These are phyloP conservation scores for Hyperoplus lanceolatus DNA, from an alignment of 2,797 vertebrate species.

Conservation along the genomic window DNA sequence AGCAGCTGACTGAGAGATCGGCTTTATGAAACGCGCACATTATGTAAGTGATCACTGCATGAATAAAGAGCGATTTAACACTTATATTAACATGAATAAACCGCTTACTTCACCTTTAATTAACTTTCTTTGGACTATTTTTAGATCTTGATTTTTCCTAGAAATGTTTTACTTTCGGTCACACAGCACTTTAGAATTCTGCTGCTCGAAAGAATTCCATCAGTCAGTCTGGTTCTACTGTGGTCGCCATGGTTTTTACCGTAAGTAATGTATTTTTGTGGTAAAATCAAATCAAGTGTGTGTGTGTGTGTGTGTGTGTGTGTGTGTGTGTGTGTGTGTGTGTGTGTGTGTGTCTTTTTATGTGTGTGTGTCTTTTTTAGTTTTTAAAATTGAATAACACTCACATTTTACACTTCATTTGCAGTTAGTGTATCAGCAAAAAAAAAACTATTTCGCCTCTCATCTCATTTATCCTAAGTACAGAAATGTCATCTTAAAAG, in stretches of 20 bases:
- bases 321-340: no score
- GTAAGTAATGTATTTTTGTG: background rate
- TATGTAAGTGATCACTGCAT: no score
- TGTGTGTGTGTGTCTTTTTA: no score
- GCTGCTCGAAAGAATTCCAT: slow-evolving; percentile 7
- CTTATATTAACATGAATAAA: no score
- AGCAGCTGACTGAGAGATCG: no score
- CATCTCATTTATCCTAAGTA: background rate
- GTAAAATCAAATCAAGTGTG: background rate
- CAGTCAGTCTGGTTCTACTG: background rate
- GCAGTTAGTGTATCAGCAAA: background rate
- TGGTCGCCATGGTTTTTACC: background rate
- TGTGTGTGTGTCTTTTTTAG: no score
- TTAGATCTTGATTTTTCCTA: no score
- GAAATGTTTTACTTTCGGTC: background rate
- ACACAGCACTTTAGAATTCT: background rate
- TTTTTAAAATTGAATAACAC: background rate
- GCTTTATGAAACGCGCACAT: no score
- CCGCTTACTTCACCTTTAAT: no score
- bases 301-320: no score
- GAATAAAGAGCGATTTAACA: no score
- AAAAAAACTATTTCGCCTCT: background rate
- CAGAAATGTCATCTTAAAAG: background rate
- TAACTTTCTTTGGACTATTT: background rate
- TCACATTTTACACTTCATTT: background rate